These are phyloP conservation scores for Tetraodon nigroviridis DNA, from an alignment of 2,113 vertebrate species.

Conservation along the genomic window DNA sequence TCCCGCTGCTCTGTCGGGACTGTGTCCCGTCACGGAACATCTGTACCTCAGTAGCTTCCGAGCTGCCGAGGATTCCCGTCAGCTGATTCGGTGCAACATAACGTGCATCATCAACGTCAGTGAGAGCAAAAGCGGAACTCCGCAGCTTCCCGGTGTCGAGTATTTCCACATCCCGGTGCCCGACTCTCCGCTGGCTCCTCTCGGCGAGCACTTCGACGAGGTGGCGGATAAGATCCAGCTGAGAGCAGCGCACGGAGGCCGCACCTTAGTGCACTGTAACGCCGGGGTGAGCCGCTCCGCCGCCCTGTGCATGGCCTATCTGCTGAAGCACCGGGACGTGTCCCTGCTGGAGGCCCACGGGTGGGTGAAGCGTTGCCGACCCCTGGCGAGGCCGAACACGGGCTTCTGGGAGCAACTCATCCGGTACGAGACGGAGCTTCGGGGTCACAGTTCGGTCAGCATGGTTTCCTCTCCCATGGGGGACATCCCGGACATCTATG, in stretches of 20 bases:
- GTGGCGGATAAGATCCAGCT: conserved; percentile 64
- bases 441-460: conserved; percentile 58
- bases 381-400: conserved; percentile 67
- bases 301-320: conserved; percentile 72
- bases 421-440: conserved; percentile 63
- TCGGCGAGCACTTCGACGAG: conserved; percentile 64
- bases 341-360: conserved; percentile 65
- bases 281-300: conserved; percentile 76
- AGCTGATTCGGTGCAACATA: conserved; percentile 49
- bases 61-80: conserved; percentile 50
- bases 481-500: conserved; percentile 72
- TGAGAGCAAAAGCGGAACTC: conserved; percentile 11
- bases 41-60: conserved; percentile 67
- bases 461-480: conserved; percentile 70
- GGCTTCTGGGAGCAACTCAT: conserved; percentile 78
- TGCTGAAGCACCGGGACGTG: conserved; percentile 63
- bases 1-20: conserved; percentile 50
- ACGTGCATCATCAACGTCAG: conserved; percentile 69
- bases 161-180: conserved; percentile 65
- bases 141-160: conserved; percentile 35
- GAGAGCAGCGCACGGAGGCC: conserved; percentile 17
- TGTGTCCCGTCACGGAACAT: conserved; percentile 66
- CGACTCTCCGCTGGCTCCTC: conserved; percentile 55
- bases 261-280: conserved; percentile 72
- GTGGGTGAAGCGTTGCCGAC: conserved; percentile 56